phyloP scores from a whole-genome alignment of 2,888 invertebrate species.

The Chirona hameri region DNA sequence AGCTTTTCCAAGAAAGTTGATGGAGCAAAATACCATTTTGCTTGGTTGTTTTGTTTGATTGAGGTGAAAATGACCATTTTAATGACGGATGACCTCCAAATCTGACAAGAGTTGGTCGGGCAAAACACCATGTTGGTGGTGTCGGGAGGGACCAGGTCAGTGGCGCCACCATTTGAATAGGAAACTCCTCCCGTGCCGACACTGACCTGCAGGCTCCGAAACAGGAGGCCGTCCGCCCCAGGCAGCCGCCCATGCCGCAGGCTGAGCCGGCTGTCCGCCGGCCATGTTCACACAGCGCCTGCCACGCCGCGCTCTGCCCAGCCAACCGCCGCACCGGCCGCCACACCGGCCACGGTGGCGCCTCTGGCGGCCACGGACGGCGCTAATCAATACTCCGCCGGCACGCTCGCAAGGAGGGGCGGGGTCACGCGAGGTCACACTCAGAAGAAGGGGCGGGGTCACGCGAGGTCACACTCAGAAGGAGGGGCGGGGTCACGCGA shows the following conservation, averaged over 20 bases:
- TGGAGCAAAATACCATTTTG: no score
- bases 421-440: not conserved
- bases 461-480: no score
- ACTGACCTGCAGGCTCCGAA: conserved; percentile 2
- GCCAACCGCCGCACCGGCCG: not conserved
- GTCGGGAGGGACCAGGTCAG: no score
- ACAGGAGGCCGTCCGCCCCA: not conserved
- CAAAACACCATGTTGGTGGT: no score
- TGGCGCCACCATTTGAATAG: no score
- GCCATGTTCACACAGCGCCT: not conserved
- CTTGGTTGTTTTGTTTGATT: no score
- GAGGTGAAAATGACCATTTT: no score
- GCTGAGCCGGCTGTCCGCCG: not conserved
- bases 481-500: no score
- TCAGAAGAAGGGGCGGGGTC: no score
- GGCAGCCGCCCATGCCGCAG: not conserved
- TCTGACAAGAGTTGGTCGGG: no score
- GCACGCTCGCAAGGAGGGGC: not conserved
- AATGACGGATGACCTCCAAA: no score
- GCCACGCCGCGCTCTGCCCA: not conserved
- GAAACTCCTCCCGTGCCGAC: not conserved
- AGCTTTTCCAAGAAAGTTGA: no score
- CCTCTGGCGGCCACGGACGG: not conserved
- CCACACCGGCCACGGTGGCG: not conserved
- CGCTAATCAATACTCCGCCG: not conserved